Evolutionary conservation across 2,888 invertebrate genomes (phyloP), one percentile per base, ranked within the genome.

Genomic region (Abrostola tripartita): DNA sequence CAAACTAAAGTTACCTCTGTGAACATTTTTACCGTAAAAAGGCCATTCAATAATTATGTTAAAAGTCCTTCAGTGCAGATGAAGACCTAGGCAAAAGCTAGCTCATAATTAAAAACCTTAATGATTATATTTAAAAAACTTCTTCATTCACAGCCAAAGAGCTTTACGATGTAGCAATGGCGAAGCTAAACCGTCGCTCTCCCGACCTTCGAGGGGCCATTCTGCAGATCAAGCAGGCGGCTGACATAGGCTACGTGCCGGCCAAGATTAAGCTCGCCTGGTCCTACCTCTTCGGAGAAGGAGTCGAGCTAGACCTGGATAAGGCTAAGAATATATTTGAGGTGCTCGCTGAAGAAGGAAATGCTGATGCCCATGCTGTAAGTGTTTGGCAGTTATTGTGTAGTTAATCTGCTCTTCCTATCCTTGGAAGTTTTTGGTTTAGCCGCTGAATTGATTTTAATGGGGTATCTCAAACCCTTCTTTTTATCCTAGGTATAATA

Each of bases 311-410:
- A 79, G 97, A 99, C 88, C 94, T 98, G 65, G 94, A 96, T 8
- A 96, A 96, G 61, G 98, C 99, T 0, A 96, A 95, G 80, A 92
- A 95, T 50, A 96, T 97, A 74, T 99, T 99, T 84, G 95, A 96
- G 66, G 96, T 96, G 78, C 92, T 99, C 42, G 96, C 97, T 0
- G 96, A 96, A 8, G 93, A 95, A 41, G 99, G 99, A 0, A 95
- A 97, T 59, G 96, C 98, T 0, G 97, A 98, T 82, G 99, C 98
- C 10, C 99, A 99, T 91, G 97, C 98, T 95, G 98, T 97, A 89
- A 90, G 91, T 88, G 38, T 14, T 41, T 12, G 35, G 35, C n/a
- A 24, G 8, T 24, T 40, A 54, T 40, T 52, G 7, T 42, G 7
- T 14, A 42, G 12, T 37, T 5, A 11, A 24, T 24, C 24, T 24